Base-by-base conservation (phyloP, 2,888 invertebrate species). In the Laothoe populi region DNA sequence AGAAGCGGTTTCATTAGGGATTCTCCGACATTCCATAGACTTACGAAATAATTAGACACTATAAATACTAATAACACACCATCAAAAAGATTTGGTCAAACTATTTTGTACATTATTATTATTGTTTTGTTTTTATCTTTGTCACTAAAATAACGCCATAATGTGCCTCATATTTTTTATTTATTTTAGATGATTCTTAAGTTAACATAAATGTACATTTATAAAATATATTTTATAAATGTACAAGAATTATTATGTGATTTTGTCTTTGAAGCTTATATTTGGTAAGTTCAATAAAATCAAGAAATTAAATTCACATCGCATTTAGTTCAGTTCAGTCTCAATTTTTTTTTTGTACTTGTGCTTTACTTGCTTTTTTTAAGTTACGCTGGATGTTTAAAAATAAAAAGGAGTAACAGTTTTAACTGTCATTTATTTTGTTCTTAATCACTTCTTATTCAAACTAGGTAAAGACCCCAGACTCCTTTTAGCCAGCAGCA, bases 1-100 rank as follows among this genome's bases (percentile, higher is more conserved):
- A 88, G 79, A 77, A 74, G 79, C 82, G 83, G 86, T 88, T 89
- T 89, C 86, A 90, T 88, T 88, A 88, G 82, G 86, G 82, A 87
- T 84, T 83, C 80, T 73, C 78, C 79, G 81, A 72, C 82, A 77
- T 65, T 57, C 77, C 81, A 80, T 73, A 87, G 87, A 84, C 66
- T 68, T 81, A 78, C 42, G 59, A 70, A 79, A 67, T 64, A 63
- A 66, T 70, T 68, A 75, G 74, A 80, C 69, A 65, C 69, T 58
- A 59, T 69, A 65, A 46, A 10, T 13, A 67, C 61, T 69, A 67
- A 67, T 68, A 71, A 69, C 66, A 68, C 53, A 66, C 60, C 66
- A 70, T 23, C 46, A 35, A 2, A 62, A 71, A 66, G 23, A 69
- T 64, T 11, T n/a, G 26, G 21, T 24, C 7, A 21, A 26, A 49